A percentile compares a stretch with the other conserved stretches of the same genome.
Evolutionary conservation across 1,140 invertebrate genomes (phyloP).

Genomic region (Dendrolimus punctatus): DNA sequence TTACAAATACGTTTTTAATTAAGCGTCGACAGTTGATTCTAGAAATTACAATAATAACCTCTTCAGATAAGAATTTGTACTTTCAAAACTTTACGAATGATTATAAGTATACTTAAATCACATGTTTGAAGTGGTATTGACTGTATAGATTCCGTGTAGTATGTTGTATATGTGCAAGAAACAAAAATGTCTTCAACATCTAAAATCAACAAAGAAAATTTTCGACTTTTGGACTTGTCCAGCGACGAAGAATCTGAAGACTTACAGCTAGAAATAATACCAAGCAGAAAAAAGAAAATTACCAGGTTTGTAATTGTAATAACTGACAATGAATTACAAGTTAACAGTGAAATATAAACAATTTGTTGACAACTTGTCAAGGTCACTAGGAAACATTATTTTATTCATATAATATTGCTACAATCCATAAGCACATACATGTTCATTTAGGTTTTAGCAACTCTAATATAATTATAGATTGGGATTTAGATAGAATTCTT

Average conservation of each 20-base stretch:
- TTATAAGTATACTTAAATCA: neutral
- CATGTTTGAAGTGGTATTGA: slow-evolving; percentile 2
- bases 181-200: slow-evolving; percentile 50
- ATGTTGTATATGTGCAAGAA: slow-evolving; percentile 35
- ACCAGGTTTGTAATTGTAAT: slow-evolving; percentile 31
- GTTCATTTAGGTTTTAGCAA: too few species aligned
- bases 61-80: too few species aligned
- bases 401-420: too few species aligned
- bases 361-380: neutral
- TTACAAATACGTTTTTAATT: too few species aligned
- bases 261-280: slow-evolving; percentile 74
- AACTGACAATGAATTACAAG: neutral
- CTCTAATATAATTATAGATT: too few species aligned
- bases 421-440: too few species aligned
- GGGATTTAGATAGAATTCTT: neutral
- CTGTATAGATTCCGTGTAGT: slow-evolving; percentile 9
- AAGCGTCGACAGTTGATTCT: too few species aligned
- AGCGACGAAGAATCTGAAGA: slow-evolving; percentile 76
- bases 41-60: too few species aligned
- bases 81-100: neutral
- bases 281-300: slow-evolving; percentile 73
- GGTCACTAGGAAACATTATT: too few species aligned
- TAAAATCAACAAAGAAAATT: slow-evolving; percentile 76
- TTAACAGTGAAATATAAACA: neutral
- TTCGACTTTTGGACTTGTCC: slow-evolving; percentile 74